Base-by-base conservation (phyloP, 2,113 vertebrate species). In the Pterophyllum scalare region DNA sequence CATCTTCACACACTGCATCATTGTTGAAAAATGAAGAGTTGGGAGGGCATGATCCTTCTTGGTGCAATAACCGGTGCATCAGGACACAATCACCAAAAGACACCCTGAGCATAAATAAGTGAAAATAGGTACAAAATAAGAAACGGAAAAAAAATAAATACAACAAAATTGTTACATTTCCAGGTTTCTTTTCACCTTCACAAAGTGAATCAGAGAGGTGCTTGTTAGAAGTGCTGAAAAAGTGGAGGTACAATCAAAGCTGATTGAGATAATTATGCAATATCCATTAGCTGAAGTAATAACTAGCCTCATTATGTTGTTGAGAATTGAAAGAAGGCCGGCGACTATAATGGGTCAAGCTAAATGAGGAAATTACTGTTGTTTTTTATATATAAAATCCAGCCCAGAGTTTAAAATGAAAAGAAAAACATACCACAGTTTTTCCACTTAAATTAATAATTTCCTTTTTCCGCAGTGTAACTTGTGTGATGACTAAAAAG, bases 211-310 rank as follows among this genome's bases (percentile, higher is more conserved):
- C 33, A 3, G 40, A 46, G 22, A 62, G 49, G 54, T 77, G 31
- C 61, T 87, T 2, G n/a, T 62, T 9, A 46, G 7, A 64, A 81
- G 54, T 74, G 77, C 54, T 40, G 24, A 80, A 88, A 28, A 70
- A 93, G 77, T 93, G 85, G 84, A 62, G 1, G 62, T n/a, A 62
- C 84, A 94, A 87, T 94, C 89, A 90, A 75, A 83, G 74, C 81
- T 91, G 74, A 94, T 88, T 91, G 70, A 74, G 79, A 86, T 82
- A 89, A 93, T 94, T 89, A 74, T 76, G 58, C 58, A 83, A 90
- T 78, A 90, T 74, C 74, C 57, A 86, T 93, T 85, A 84, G 59
- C 76, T 75, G 56, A 3, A 52, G 77, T 89, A 78, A 83, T 77
- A 87, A 90, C 90, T 87, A 82, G 20, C 76, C 43, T 90, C 77